These are phyloP conservation scores for Hylaeus volcanicus DNA, from an alignment of 1,140 invertebrate species.

Conservation along the genomic window DNA sequence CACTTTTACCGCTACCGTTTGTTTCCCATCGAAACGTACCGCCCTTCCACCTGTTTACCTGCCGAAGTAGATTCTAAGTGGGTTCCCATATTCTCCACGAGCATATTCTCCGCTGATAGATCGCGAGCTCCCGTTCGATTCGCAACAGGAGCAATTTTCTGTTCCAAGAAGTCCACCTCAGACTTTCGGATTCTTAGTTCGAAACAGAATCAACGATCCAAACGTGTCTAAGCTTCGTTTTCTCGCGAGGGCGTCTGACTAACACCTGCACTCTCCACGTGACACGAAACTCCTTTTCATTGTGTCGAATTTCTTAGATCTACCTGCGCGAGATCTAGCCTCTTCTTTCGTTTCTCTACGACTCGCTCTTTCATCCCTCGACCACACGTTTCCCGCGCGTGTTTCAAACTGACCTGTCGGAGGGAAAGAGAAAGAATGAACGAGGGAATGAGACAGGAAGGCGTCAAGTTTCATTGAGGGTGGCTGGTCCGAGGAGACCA, in stretches of 20 bases:
- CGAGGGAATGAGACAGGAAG: neutral
- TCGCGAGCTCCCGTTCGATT: no score
- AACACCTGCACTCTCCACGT: slow-evolving; percentile 60
- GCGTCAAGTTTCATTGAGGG: slow-evolving; percentile 61
- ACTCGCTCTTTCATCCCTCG: neutral
- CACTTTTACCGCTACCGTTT: neutral
- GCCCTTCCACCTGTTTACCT: slow-evolving; percentile 18
- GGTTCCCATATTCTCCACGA: no score
- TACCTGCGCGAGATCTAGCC: slow-evolving; percentile 48
- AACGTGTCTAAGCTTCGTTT: neutral
- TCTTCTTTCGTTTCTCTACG: neutral
- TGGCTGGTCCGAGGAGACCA: slow-evolving; percentile 35
- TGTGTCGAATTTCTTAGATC: slow-evolving; percentile 35
- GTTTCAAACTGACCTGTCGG: neutral
- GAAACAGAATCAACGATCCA: no score
- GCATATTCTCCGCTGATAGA: no score
- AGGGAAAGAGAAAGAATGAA: neutral
- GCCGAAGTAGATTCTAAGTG: slow-evolving; percentile 14
- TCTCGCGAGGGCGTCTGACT: slow-evolving; percentile 21
- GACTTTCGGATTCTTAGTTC: no score
- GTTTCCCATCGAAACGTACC: neutral
- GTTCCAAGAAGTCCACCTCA: no score
- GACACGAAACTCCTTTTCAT: slow-evolving; percentile 51
- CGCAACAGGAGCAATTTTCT: no score
- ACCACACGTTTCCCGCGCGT: slow-evolving; percentile 3